Base-by-base conservation (phyloP, 2,113 vertebrate genomes). In the Melanotaenia duboulayi region DNA sequence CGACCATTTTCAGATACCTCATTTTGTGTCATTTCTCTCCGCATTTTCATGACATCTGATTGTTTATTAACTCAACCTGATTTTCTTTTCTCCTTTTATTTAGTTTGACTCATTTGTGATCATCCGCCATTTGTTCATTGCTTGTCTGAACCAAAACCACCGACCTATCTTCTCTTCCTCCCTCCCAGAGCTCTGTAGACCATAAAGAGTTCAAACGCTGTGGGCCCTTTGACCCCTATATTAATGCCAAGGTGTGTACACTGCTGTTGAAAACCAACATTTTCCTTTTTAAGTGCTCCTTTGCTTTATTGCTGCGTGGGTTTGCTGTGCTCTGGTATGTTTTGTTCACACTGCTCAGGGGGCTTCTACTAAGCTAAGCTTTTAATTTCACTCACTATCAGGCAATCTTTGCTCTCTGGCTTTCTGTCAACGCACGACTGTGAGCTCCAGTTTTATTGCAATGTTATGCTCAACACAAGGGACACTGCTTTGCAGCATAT, bases 201-300 rank as follows among this genome's bases (percentile, higher is more conserved):
- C 95, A 95, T 95, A 97, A 94, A 97, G 98, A 99, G 96, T 95
- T 98, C 96, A 99, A 99, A 97, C 98, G 98, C 95, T 97, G 97
- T 94, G 98, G 98, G 95, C 98, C 98, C 90, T 99, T 99, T 99
- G 97, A 99, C 94, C 97, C 97, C 91, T 98, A 98, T 99, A 97
- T 98, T 96, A 99, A 99, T 95, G 96, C 98, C 95, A 99, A 99
- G 97, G 98, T 99, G 97, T 98, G 98, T 99, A 99, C 95, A 91
- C 91, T 86, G 90, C 90, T 90, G 85, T 82, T 13, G 19, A 83
- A 80, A 73, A 77, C 42, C 74, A 73, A 75, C 72, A 32, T 39
- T 80, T 83, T 54, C 75, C 32, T 35, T 85, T 73, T 71, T 80
- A 74, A 76, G 66, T 55, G 57, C 79, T 66, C 56, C 76, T 88